phyloP scores from a whole-genome alignment of 1,140 invertebrate genomes.

The Hycleus phaleratus region DNA sequence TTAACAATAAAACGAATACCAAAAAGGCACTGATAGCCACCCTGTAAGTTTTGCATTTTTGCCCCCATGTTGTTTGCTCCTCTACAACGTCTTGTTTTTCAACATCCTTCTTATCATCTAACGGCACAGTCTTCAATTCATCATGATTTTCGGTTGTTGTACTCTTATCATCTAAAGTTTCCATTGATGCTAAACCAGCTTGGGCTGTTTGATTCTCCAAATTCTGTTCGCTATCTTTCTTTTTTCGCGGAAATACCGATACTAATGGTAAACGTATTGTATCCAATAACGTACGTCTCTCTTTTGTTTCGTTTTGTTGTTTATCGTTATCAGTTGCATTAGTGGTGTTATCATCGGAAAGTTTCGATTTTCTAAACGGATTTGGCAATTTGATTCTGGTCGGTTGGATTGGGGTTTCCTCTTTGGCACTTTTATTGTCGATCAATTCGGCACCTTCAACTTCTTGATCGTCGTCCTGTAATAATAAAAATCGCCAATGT shows the following conservation, averaged over 20 bases:
- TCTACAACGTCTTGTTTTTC: slow-evolving; percentile 35
- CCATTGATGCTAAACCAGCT: slow-evolving; percentile 67
- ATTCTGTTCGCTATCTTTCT: slow-evolving; percentile 30
- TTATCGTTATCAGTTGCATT: slow-evolving; percentile 14
- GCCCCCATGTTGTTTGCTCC: slow-evolving; percentile 23
- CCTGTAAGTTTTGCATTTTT: slow-evolving; percentile 30
- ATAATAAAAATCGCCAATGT: slow-evolving; percentile 4
- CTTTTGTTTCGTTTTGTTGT: slow-evolving; percentile 30
- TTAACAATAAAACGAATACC: slow-evolving; percentile 53
- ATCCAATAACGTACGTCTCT: slow-evolving; percentile 46
- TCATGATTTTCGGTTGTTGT: slow-evolving; percentile 45
- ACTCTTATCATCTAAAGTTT: slow-evolving; percentile 59
- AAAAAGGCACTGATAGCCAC: slow-evolving; percentile 39
- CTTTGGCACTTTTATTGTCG: slow-evolving; percentile 32
- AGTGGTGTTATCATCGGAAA: slow-evolving; percentile 20
- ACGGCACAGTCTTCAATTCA: slow-evolving; percentile 61
- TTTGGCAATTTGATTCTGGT: slow-evolving; percentile 39
- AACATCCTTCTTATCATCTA: slow-evolving; percentile 41
- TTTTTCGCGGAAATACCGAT: slow-evolving; percentile 48
- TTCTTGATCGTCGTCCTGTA: slow-evolving; percentile 29
- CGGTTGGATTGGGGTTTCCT: slow-evolving; percentile 25
- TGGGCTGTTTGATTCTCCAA: slow-evolving; percentile 41
- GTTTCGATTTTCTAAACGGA: slow-evolving; percentile 39
- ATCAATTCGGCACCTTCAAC: slow-evolving; percentile 35
- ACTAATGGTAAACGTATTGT: slow-evolving; percentile 57